phyloP scores from a whole-genome alignment of 2,797 vertebrate genomes.

The Triplophysa yarkandensis region DNA sequence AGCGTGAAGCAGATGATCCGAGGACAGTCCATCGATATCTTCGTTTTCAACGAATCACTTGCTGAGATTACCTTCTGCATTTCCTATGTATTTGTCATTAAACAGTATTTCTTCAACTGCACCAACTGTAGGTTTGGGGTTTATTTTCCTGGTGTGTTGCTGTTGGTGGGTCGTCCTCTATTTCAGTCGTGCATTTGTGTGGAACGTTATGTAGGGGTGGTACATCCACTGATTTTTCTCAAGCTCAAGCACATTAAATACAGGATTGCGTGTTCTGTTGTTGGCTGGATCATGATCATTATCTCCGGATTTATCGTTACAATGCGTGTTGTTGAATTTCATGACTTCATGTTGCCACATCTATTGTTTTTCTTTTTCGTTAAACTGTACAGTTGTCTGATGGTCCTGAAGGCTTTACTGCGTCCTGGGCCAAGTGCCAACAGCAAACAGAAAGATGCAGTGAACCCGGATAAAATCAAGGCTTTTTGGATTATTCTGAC shows the following conservation, averaged over 20 bases:
- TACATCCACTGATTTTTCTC: constrained; percentile 16
- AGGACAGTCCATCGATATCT: constrained; percentile 21
- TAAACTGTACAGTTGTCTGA: constrained; percentile 24
- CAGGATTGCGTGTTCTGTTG: background rate
- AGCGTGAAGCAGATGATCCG: constrained; percentile 15
- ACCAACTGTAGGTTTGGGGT: background rate
- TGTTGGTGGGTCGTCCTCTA: constrained; percentile 9
- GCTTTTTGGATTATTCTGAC: constrained; percentile 26
- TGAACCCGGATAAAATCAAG: constrained; percentile 3
- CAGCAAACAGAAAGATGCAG: background rate
- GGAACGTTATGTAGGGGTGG: constrained; percentile 18
- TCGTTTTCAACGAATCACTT: background rate
- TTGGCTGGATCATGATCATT: constrained; percentile 9
- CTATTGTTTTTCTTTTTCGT: constrained; percentile 1
- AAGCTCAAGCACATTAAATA: constrained; percentile 35
- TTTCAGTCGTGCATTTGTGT: constrained; percentile 24
- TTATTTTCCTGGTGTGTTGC: background rate
- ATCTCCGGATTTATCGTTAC: constrained; percentile 15
- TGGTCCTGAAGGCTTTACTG: constrained; percentile 26
- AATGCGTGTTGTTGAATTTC: background rate
- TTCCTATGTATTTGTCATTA: background rate
- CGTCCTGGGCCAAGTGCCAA: constrained; percentile 6
- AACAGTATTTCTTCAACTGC: constrained; percentile 29
- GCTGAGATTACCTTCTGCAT: background rate
- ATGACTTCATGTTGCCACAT: background rate